Evolutionary conservation across 2,113 vertebrate genomes (phyloP), one percentile per base, ranked within the genome.

Genomic region (Hirundichthys speculiger): DNA sequence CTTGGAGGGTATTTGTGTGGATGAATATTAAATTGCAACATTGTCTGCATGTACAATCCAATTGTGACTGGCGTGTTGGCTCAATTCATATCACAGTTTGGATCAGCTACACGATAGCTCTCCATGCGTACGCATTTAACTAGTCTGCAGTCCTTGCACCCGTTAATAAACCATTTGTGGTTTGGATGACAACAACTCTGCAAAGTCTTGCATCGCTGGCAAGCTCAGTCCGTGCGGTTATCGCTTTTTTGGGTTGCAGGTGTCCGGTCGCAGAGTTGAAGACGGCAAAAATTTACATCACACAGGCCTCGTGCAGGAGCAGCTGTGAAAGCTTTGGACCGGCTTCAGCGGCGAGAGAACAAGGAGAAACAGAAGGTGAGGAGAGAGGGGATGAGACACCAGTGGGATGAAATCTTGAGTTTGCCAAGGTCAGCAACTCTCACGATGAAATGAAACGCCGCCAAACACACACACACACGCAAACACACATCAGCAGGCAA

Each of bases 391-490:
- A 65, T 64, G 62, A 84, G 67, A 79, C 65, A 58, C 71, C 63
- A 6, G 40, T 53, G 70, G 67, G 70, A 82, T 73, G 73, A 65
- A 87, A 75, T 83, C 71, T 61, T 16, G 60, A 40, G 69, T 68
- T 45, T 79, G 77, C 81, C 79, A 82, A 89, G 86, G 87, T 88
- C 87, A 88, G 84, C 79, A 86, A 82, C 70, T 57, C 81, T 76
- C 60, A 25, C 62, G 62, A 69, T 75, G 76, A 79, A 85, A 84
- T 80, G 74, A 73, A 82, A 79, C 5, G 7, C 68, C 47, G 30
- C 74, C 78, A 69, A 63, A 66, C 67, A 50, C 51, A 66, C 1
- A 34, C 30, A 34, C 9, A 34, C 30, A 34, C 30, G 11, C 9
- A 34, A 6, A 34, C 67, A 64, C 52, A 63, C 16, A 46, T 27